Conservation (phyloP, 2,113 vertebrate genomes). For the Megalops atlanticus region DNA sequence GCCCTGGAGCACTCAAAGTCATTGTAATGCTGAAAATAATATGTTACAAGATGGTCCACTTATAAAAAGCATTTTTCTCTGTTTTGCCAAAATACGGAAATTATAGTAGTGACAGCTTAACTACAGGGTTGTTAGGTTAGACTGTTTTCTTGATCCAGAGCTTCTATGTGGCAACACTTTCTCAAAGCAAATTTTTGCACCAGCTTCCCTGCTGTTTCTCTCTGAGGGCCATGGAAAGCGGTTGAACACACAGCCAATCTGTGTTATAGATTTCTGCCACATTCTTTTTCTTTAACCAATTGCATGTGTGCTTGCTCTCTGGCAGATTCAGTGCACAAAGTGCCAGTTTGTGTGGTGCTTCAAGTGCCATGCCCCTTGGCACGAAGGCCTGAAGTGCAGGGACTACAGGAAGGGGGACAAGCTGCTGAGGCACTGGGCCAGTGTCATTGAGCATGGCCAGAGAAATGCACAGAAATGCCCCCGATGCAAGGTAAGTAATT, state of each 20-base stretch:
- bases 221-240: not conserved
- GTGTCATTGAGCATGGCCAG: constrained; percentile 93
- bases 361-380: constrained; percentile 98
- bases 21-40: not conserved
- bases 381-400: constrained; percentile 92
- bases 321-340: constrained; percentile 87
- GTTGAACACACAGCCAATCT: not conserved
- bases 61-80: not conserved
- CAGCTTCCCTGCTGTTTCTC: not conserved
- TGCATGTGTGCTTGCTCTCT: not conserved
- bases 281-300: no score
- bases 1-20: not conserved
- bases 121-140: not conserved
- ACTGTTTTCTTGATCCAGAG: not conserved
- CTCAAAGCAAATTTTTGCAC: not conserved
- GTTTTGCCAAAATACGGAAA: not conserved
- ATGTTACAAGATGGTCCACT: not conserved
- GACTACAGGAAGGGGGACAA: constrained; percentile 97
- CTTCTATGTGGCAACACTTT: not conserved
- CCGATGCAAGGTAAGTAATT: constrained; percentile 83
- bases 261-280: no score
- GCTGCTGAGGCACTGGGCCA: constrained; percentile 92
- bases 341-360: constrained; percentile 99
- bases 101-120: no score
- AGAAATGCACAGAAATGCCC: constrained; percentile 98